phyloP scores from a whole-genome alignment of 37 sponge, comb jelly and placozoan species.

The Halisarca cf. caerulea region DNA sequence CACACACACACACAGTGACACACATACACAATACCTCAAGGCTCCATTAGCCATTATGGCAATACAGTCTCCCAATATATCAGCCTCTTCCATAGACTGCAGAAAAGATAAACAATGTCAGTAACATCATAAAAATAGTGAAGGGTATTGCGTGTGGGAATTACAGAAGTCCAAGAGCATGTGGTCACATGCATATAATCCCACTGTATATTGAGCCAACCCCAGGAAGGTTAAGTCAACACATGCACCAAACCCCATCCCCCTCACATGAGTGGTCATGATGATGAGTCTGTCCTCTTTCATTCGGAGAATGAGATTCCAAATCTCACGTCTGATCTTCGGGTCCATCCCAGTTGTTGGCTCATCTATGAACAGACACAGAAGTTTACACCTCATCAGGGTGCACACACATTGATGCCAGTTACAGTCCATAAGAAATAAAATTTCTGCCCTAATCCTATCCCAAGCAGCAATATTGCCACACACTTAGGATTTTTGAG shows the following conservation, averaged over 20 bases:
- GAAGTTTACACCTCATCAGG: too few species aligned
- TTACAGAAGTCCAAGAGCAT: too few species aligned
- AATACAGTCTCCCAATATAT: constrained; percentile 78
- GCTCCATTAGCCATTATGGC: constrained; percentile 79
- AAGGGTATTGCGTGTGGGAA: too few species aligned
- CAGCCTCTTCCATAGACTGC: constrained; percentile 86
- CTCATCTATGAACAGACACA: constrained; percentile 53
- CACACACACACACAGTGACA: constrained; percentile 20
- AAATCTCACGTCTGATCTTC: constrained; percentile 73
- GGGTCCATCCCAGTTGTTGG: constrained; percentile 85
- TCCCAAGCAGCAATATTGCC: too few species aligned
- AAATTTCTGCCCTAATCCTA: too few species aligned
- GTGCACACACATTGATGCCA: too few species aligned
- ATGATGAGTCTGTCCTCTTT: constrained; percentile 66
- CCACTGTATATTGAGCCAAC: not conserved
- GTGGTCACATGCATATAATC: not conserved
- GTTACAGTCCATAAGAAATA: too few species aligned
- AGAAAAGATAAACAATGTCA: too few species aligned
- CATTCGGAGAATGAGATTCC: constrained; percentile 80
- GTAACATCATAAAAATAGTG: too few species aligned
- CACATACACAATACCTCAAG: constrained; percentile 45
- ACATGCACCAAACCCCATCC: not conserved
- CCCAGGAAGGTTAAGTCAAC: too few species aligned
- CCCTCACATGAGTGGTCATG: constrained; percentile 76
- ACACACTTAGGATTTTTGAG: too few species aligned